Evolutionary conservation across 2,113 vertebrate species (phyloP), one percentile per base, ranked within the genome.

Genomic region (Bambusicola thoracicus): DNA sequence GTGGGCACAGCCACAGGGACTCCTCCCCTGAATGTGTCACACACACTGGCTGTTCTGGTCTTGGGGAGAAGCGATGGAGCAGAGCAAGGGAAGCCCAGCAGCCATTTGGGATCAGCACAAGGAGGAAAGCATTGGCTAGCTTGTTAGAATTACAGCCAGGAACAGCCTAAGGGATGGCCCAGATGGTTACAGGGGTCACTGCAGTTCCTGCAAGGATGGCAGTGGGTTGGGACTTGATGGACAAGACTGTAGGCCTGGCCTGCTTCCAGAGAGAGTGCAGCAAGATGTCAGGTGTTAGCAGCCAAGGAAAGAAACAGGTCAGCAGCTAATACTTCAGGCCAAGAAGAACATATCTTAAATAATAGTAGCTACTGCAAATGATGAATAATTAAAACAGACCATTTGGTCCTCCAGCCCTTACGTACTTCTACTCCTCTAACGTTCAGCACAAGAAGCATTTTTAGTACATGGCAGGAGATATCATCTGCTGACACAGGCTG

Each of bases 371-470:
- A 27, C 10, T 40, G 67, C 55, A 85, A 91, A 82, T 5, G n/a
- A 80, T 94, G 67, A 89, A 92, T 92, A 85, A 95, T 91, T 89
- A 76, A 89, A 89, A 81, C 53, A 79, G 74, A 76, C n/a, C 73
- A 61, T 76, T 93, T 43, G 41, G 65, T 81, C 65, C 36, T 86
- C 62, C 9, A 25, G 81, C 44, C 48, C 74, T 81, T 75, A 72
- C 0, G 0, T 46, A 68, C 58, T 81, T 87, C 81, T 0, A 0
- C 75, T 84, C 48, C 74, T 76, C 44, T 73, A 87, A 89, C 27
- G 44, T 65, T 73, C 5, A 2, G 56, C 51, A 87, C 70, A 53
- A 77, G 13, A 14, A 90, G 65, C 66, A 73, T 81, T 93, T 79
- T 41, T 53, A 73, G 27, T 6, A 10, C 0, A 0, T 7, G 2